Evolutionary conservation across 1,140 invertebrate genomes (phyloP).

Genomic region (Halesus radiatus): DNA sequence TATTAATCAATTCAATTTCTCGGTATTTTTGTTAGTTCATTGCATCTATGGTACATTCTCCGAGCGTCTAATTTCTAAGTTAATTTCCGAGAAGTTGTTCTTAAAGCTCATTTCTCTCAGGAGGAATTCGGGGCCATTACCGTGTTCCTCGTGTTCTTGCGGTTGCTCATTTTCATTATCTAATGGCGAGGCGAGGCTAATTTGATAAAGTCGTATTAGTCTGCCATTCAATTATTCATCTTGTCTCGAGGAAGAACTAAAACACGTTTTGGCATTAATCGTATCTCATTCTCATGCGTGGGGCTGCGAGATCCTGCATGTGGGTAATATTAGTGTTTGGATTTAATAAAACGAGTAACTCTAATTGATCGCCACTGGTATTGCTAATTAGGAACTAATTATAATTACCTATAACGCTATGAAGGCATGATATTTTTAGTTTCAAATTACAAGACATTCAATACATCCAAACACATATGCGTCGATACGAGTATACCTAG

Average conservation of each 20-base stretch:
- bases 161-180: constrained; percentile 50
- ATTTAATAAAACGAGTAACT: not conserved
- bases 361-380: too few relatives aligned
- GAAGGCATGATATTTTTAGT: too few relatives aligned
- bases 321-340: not conserved
- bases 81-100: constrained; percentile 25
- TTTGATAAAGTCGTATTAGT: constrained; percentile 51
- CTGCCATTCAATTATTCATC: constrained; percentile 50
- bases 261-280: too few relatives aligned
- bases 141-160: not conserved
- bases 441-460: too few relatives aligned
- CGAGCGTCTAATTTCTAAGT: not conserved
- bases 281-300: not conserved
- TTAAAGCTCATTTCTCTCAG: constrained; percentile 17
- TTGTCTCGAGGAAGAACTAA: constrained; percentile 4
- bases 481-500: too few relatives aligned
- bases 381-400: too few relatives aligned
- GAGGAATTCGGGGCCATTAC: constrained; percentile 21
- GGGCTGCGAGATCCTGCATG: not conserved
- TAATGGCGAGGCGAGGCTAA: constrained; percentile 48
- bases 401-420: too few relatives aligned
- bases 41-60: too few relatives aligned
- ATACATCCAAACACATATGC: too few relatives aligned
- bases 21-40: too few relatives aligned
- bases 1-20: too few relatives aligned